These are phyloP conservation scores for Istiophorus platypterus DNA, from an alignment of 2,113 vertebrate genomes.

Conservation along the genomic window DNA sequence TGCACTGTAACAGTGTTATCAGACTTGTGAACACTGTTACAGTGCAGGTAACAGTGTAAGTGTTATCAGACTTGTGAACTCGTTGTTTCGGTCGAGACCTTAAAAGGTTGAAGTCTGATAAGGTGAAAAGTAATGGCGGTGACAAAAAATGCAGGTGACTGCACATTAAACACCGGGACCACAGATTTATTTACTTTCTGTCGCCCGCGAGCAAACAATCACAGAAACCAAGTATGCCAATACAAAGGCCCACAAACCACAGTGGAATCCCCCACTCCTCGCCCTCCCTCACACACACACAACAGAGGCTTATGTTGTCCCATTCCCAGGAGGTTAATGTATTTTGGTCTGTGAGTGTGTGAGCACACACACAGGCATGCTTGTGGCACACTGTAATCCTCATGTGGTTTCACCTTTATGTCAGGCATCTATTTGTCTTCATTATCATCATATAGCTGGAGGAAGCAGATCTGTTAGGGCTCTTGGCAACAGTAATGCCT, in stretches of 20 bases:
- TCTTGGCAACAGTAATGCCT: conserved; percentile 57
- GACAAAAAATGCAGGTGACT: conserved; percentile 10
- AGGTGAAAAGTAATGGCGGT: conserved; percentile 21
- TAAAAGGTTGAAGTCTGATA: conserved; percentile 15
- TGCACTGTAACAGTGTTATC: conserved; percentile 38
- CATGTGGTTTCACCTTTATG: conserved; percentile 68
- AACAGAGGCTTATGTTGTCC: conserved; percentile 54
- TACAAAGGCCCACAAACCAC: conserved; percentile 42
- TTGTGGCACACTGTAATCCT: conserved; percentile 61
- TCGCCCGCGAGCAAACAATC: conserved; percentile 38
- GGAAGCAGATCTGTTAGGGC: conserved; percentile 70
- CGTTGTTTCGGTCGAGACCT: conserved; percentile 21
- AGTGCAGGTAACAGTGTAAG: no score
- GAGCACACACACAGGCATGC: conserved; percentile 14
- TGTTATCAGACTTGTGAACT: conserved; percentile 42
- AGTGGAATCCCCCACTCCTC: conserved; percentile 26
- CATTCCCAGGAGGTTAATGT: conserved; percentile 22
- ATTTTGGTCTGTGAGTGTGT: conserved; percentile 20
- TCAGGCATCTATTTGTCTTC: conserved; percentile 74
- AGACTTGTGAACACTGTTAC: no score
- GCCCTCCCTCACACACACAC: conserved; percentile 13
- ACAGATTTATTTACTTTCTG: conserved; percentile 28
- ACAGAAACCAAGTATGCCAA: conserved; percentile 17
- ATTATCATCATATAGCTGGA: conserved; percentile 71
- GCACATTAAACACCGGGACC: conserved; percentile 11